Evolutionary conservation across 2,888 invertebrate genomes (phyloP).

Genomic region (Rhamnusium bicolor): DNA sequence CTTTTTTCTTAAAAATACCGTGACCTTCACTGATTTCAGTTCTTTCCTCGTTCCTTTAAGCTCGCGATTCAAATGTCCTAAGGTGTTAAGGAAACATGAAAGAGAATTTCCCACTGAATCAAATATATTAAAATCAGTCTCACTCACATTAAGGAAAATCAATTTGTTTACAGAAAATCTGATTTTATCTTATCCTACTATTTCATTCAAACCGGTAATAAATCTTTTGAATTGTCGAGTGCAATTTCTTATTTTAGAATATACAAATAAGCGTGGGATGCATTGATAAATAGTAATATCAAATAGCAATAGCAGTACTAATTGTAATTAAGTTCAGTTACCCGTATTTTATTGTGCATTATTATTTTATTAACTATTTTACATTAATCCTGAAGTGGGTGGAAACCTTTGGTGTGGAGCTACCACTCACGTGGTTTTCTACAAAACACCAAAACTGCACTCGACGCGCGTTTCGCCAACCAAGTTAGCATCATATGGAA

Average conservation of each 20-base stretch:
- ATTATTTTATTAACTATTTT: too few species aligned
- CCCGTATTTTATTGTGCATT: too few species aligned
- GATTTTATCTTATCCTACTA: conserved; percentile 22
- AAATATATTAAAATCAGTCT: conserved; percentile 23
- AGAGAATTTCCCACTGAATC: conserved; percentile 6
- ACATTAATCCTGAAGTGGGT: too few species aligned
- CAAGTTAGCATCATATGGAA: too few species aligned
- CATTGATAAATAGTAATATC: too few species aligned
- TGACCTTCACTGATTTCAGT: not conserved
- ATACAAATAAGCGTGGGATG: not conserved
- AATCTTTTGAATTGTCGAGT: conserved; percentile 13
- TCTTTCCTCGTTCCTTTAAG: not conserved
- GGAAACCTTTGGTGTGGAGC: too few species aligned
- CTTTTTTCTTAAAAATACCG: not conserved
- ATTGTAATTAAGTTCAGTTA: too few species aligned
- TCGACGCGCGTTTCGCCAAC: too few species aligned
- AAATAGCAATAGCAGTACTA: too few species aligned
- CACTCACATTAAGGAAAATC: conserved; percentile 13
- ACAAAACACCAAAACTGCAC: too few species aligned
- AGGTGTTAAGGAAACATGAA: not conserved
- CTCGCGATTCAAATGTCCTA: not conserved
- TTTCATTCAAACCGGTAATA: conserved; percentile 8
- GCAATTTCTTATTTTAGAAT: not conserved
- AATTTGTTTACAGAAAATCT: conserved; percentile 31
- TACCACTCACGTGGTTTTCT: too few species aligned